Base-by-base conservation (phyloP, 2,888 invertebrate genomes). In the Lissocephala sabroskyi region DNA sequence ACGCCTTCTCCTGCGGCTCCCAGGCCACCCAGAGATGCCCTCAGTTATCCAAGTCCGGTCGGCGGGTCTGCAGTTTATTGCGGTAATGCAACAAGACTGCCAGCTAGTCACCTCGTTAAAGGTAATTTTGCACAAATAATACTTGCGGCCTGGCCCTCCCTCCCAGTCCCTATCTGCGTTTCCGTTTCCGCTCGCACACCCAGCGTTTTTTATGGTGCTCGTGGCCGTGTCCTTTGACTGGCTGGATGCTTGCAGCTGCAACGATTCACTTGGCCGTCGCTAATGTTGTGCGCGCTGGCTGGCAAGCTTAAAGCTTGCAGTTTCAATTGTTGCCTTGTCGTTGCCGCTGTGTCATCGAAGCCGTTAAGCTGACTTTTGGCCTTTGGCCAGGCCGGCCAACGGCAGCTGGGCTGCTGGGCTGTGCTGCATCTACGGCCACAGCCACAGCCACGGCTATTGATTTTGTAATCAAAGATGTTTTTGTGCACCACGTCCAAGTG, bases 81-180 rank as follows among this genome's bases (percentile, higher is more conserved):
- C 76, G 68, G 68, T 73, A 76, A 68, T 68, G 76, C 40, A 40
- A 29, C 40, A 40, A 43, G 36, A 45, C 48, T 54, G 64, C 55
- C 56, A 59, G 66, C 77, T 70, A 67, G 68, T 62, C 74, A 76
- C 67, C 71, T 76, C 74, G 68, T 76, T 75, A 71, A 66, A 76
- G 77, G 71, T 74, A 75, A 75, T 75, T 75, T 74, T 74, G 65
- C 75, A 65, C 71, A 71, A 71, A 71, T 71, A 71, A 71, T 68
- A 68, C 62, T 70, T 62, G 65, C 59, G 74, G 59, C 66, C 65
- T 45, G 46, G 37, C 41, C 39, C 44, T 30, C 46, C 28, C 40
- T 19, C 13, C 26, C 36, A 43, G 23, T 16, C 35, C 13, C 14
- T 23, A 16, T 28, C 17, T 26, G 49, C 67, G 49, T 36, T 60